Evolutionary conservation across 2,797 vertebrate genomes (phyloP), one percentile per base, ranked within the genome.

Genomic region (Danio aesculapii): DNA sequence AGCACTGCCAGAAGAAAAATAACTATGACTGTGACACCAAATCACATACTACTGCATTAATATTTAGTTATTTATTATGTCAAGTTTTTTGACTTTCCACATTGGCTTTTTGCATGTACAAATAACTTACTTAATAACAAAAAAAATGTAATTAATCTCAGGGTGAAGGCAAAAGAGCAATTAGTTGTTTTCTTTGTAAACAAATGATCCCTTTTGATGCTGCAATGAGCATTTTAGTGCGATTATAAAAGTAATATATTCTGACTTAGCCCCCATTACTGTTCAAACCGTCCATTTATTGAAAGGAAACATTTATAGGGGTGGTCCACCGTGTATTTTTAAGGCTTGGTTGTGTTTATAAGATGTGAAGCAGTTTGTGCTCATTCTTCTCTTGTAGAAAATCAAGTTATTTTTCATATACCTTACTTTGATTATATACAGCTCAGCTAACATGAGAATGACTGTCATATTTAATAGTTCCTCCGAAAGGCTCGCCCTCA

Each of bases 91-190:
- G 41, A 21, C 58, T 68, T 39, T 50, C 47, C 6, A 61, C 30
- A 41, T 61, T 50, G 66, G 50, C 57, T 50, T 78, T 69, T 30
- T 30, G 1, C 55, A 19, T 70, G 10, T 59, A 69, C 59, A n/a
- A 61, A 68, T 68, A 77, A 50, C 64, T 41, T 68, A 39, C 39
- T 30, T 50, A 39, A 72, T 57, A 21, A 17, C 30, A 53, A 14
- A 43, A 70, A 53, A 62, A 70, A 43, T 13, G 53, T 17, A 43
- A 70, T 70, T 70, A 70, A 70, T 70, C 68, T 70, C 68, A 70
- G 30, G 21, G 53, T 70, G 50, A 58, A 77, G 52, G 75, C 52
- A 58, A 19, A 68, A 49, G 19, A 77, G 75, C 64, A 58, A 77
- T 68, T 77, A 41, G 14, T 13, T 49, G 63, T n/a, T 77, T 68